Evolutionary conservation across 2,113 vertebrate genomes (phyloP), one percentile per base, ranked within the genome.

Genomic region (Herpetotheres cachinnans): DNA sequence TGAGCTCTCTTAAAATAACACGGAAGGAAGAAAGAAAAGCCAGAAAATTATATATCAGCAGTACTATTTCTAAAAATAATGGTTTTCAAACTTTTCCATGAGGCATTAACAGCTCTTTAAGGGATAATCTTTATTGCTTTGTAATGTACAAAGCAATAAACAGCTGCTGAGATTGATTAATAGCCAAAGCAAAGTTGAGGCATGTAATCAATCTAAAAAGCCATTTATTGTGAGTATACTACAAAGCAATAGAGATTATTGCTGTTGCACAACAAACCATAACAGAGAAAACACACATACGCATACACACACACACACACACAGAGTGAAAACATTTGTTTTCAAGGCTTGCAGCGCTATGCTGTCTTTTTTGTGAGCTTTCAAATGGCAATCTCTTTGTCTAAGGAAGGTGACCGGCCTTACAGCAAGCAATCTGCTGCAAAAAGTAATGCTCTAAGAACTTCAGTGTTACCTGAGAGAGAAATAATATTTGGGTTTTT

Each of bases 141-240:
- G 95, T 95, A 97, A 95, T 70, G 65, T 95, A 97, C 93, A 95
- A 97, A 95, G 96, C 96, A 94, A 97, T 97, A 97, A 96, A 94
- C 96, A 97, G 93, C 95, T 96, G 93, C 95, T 94, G 95, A 95
- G 92, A 97, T 96, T 97, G 96, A 97, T 97, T 97, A 97, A 97
- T 97, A 97, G 95, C 94, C 95, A 96, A 94, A 97, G 94, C 96
- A 95, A 95, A 96, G 90, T 96, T 95, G 93, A 97, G 94, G 93
- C 94, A 88, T 97, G 84, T 95, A 97, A 97, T 97, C 95, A 97
- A 96, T 97, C 94, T 97, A 91, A 97, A 96, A 95, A 97, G 86
- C 79, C 91, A 93, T 92, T 97, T 96, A 94, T 90, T 96, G 84
- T 86, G 70, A 86, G 65, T 77, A 82, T 87, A 83, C 87, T 92